Base-by-base conservation (phyloP, 2,888 invertebrate genomes). In the Craniophora ligustri region DNA sequence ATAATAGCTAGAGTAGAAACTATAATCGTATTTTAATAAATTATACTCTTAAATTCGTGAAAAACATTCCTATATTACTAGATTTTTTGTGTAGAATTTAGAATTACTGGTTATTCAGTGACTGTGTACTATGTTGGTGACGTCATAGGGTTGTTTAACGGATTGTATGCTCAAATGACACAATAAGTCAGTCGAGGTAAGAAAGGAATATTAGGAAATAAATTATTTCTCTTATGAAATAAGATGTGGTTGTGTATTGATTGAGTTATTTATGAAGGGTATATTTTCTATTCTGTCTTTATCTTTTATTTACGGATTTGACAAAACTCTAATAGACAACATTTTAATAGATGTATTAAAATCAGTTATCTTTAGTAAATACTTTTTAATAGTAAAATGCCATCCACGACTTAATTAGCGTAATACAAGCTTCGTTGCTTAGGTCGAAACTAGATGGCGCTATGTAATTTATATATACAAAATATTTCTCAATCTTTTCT, bases 161-260 rank as follows among this genome's bases (percentile, higher is more conserved):
- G 34, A 51, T 42, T 46, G 41, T 42, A 60, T 75, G 69, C 70
- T 72, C 72, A 75, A 69, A 72, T 35, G 35, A 30, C 60, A 61
- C 54, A 59, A 58, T 57, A 60, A 63, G n/a, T 14, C 71, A 59
- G 59, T 42, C 15, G 34, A 44, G 51, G 59, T 39, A 76, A 19
- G 42, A 15, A 42, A 46, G 30, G 40, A 59, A 36, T 45, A 31
- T 30, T n/a, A 36, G 26, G 53, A 46, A 26, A 41, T 15, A 11
- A 81, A 83, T 76, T 82, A 78, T 84, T 87, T 84, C 67, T 88
- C 88, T 87, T 88, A 89, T 87, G 78, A 85, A 83, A 85, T 86
- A 86, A 85, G 84, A 86, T 78, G 82, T 85, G 89, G 90, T 89
- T 89, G 89, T 89, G 89, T 85, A 84, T 26, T n/a, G n/a, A n/a